Percentiles rank a stretch among this genome's conserved stretches.
phyloP scores from a whole-genome alignment of 2,888 invertebrate species.

The Meiosimyza decipiens region DNA sequence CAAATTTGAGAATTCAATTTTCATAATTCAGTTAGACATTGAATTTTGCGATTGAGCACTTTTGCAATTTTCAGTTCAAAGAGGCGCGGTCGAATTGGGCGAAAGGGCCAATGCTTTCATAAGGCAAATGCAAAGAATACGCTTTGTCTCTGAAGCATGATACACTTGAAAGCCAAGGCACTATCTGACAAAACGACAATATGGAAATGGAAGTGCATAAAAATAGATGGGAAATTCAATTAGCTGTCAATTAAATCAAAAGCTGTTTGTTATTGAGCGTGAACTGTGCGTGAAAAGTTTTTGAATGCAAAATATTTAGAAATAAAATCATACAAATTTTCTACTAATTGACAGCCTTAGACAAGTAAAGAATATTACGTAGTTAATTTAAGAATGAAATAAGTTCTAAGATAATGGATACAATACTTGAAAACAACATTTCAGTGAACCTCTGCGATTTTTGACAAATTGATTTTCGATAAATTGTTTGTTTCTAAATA shows the following conservation, averaged over 20 bases:
- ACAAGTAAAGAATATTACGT: too few species aligned
- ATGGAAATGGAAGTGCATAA: too few species aligned
- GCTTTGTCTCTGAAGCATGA: not conserved
- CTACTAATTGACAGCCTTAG: too few species aligned
- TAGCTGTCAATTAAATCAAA: slow-evolving; percentile 57
- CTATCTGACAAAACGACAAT: not conserved
- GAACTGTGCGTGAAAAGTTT: slow-evolving; percentile 38
- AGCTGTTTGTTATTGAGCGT: slow-evolving; percentile 52
- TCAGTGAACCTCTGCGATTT: too few species aligned
- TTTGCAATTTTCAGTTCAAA: slow-evolving; percentile 9
- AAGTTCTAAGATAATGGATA: too few species aligned
- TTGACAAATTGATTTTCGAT: too few species aligned
- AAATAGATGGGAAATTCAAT: slow-evolving; percentile 48
- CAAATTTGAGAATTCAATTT: slow-evolving; percentile 44
- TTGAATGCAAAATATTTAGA: not conserved
- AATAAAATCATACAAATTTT: too few species aligned
- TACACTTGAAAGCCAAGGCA: not conserved
- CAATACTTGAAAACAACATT: too few species aligned
- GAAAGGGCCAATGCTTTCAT: not conserved
- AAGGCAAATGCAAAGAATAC: too few species aligned
- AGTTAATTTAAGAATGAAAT: too few species aligned
- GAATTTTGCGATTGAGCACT: slow-evolving; percentile 45
- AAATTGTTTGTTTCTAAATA: too few species aligned
- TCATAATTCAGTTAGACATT: slow-evolving; percentile 48
- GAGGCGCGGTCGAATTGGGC: not conserved